Evolutionary conservation across 2,113 vertebrate genomes (phyloP), one percentile per base, ranked within the genome.

Genomic region (Apteryx mantelli): DNA sequence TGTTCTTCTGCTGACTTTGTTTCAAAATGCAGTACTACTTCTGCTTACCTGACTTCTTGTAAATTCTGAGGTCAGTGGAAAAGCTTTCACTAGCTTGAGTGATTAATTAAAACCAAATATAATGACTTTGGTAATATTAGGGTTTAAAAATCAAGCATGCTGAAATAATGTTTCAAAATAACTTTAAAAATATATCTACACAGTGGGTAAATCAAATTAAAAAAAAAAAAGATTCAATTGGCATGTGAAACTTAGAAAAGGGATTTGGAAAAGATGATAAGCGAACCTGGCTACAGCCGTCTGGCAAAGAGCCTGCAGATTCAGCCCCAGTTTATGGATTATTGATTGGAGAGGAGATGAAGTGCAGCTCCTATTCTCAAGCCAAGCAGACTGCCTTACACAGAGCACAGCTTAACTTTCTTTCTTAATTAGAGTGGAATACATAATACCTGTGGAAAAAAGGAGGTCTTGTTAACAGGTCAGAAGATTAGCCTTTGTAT

Each of bases 311-410:
- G 90, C 88, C 94, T 91, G 91, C 81, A 89, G 63, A 44, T 94
- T 96, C 90, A 95, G 82, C 65, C 73, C 91, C 36, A 28, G 68
- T 93, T 96, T 95, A 97, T 97, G 94, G 96, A 95, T 97, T 97
- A 96, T 97, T 97, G 96, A 97, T 97, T 96, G 91, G 91, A 78
- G 86, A 91, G 88, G 74, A 95, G 92, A 96, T 96, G 90, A 86
- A 83, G 91, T 48, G 61, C 82, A 92, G 89, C 89, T 97, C 93
- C 84, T 83, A 36, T 92, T 96, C 82, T 93, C 88, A 80, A 86
- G 66, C 53, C 66, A 91, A 80, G 63, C 86, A 56, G 91, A 53
- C 93, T 94, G 93, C 78, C 89, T 96, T 95, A 96, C 81, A 77
- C 60, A 42, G 56, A 91, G 60, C 78, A 82, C 82, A 82, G 82